A percentile compares a stretch with the other conserved stretches of the same genome.
Conservation (phyloP, 2,888 invertebrate species). For the Formica aserva region DNA sequence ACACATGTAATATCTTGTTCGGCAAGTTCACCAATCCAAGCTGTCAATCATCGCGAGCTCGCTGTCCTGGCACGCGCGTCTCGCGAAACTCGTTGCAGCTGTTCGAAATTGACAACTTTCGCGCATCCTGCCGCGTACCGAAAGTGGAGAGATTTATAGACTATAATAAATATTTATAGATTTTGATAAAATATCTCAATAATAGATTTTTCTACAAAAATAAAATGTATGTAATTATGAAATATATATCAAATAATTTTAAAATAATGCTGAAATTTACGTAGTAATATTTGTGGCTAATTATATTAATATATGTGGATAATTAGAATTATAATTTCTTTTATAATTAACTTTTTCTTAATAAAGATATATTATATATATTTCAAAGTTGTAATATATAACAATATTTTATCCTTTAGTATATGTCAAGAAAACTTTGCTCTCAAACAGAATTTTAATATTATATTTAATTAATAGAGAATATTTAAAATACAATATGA, state of each 20-base stretch:
- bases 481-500: not conserved
- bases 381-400: not conserved
- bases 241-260: not conserved
- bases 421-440: not conserved
- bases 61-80: slow-evolving; percentile 39
- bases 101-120: slow-evolving; percentile 22
- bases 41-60: slow-evolving; percentile 69
- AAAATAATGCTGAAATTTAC: not conserved
- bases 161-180: slow-evolving; percentile 1
- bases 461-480: not conserved
- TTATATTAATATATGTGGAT: too few species aligned
- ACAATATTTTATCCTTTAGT: not conserved
- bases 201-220: not conserved
- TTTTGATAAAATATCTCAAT: not conserved
- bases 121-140: not conserved
- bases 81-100: slow-evolving; percentile 33
- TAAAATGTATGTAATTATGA: not conserved
- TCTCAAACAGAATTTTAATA: not conserved
- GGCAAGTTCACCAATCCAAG: slow-evolving; percentile 71
- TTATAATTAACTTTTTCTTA: not conserved
- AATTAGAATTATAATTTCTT: not conserved
- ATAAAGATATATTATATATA: not conserved
- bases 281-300: not conserved
- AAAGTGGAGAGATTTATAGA: not conserved
- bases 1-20: slow-evolving; percentile 74